phyloP scores from a whole-genome alignment of 2,797 vertebrate species.

The Bucorvus abyssinicus region DNA sequence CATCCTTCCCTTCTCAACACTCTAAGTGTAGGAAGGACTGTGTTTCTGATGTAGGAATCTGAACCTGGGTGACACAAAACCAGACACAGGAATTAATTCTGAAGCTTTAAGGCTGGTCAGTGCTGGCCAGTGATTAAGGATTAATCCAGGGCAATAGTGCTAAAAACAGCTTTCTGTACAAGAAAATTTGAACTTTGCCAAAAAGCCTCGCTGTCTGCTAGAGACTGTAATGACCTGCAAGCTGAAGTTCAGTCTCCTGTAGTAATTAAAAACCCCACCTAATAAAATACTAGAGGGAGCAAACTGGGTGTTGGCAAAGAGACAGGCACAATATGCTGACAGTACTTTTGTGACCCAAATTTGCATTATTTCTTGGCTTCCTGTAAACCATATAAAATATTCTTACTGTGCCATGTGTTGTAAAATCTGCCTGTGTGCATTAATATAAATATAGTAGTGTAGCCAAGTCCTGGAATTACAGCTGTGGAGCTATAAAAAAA shows the following conservation, averaged over 20 bases:
- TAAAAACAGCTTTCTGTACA: not conserved
- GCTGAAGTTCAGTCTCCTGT: not conserved
- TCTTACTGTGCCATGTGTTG: not conserved
- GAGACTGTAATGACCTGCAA: not conserved
- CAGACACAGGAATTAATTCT: not conserved
- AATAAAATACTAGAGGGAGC: not conserved
- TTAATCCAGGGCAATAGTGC: not conserved
- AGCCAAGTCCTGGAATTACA: not conserved
- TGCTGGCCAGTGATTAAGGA: not conserved
- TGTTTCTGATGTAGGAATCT: not conserved
- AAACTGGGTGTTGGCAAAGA: not conserved
- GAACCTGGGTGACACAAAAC: not conserved
- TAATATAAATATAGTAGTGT: not conserved
- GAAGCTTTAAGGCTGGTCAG: not conserved
- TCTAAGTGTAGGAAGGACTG: not conserved
- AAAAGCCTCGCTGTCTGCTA: not conserved
- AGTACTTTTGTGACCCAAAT: slow-evolving; percentile 13
- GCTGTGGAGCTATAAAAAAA: not conserved
- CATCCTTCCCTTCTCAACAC: not conserved
- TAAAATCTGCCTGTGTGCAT: not conserved
- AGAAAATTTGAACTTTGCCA: not conserved
- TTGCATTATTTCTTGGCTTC: slow-evolving; percentile 47
- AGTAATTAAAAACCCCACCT: not conserved
- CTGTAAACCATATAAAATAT: not conserved
- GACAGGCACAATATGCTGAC: not conserved